Base-by-base conservation (phyloP, 1,140 invertebrate species). In the Radopholus similis region DNA sequence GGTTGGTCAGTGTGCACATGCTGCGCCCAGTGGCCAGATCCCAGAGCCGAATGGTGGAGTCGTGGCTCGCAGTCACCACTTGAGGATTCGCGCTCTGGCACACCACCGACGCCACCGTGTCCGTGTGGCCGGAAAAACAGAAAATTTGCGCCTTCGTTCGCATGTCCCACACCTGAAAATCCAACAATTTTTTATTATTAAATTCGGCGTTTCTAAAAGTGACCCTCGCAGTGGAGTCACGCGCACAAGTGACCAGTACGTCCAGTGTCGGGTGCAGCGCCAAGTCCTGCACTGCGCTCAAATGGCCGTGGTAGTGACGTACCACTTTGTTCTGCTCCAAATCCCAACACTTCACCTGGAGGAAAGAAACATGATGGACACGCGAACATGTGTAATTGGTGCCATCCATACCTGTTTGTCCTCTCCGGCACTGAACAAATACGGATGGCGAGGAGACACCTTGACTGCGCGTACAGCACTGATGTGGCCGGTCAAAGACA, bases 281-380 rank as follows among this genome's bases (percentile, higher is more conserved):
- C 71, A 99, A 85, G 0, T 90, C 89, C 85, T 99, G 96, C 26
- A 96, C 92, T 0, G 95, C 95, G 73, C 93, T 97, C 49, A 99
- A 86, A 85, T 99, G 95, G 0, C 95, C 96, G 85, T 99, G 96
- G 84, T 98, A 99, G 84, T 98, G 95, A 9, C 96, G 87, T 70
- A 98, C 95, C 4, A 95, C 90, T 87, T 98, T 98, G 83, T 98
- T 99, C 72, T 97, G 94, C 84, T 99, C 95, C 11, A 99, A 87
- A 86, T 99, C 95, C 95, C 95, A 99, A 83, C 95, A 99, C 86
- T 97, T 97, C 0, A 99, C 95, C 77, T 79, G 15, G 65, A 57
- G n/a, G 26, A 64, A 1, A 32, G 9, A 28, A 37, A 51, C 35
- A 74, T 32, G 15, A 21, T 23, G 34, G 23, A 13, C n/a, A 44